These are phyloP conservation scores for Nysson spinosus DNA, from an alignment of 2,888 invertebrate genomes.

Conservation along the genomic window DNA sequence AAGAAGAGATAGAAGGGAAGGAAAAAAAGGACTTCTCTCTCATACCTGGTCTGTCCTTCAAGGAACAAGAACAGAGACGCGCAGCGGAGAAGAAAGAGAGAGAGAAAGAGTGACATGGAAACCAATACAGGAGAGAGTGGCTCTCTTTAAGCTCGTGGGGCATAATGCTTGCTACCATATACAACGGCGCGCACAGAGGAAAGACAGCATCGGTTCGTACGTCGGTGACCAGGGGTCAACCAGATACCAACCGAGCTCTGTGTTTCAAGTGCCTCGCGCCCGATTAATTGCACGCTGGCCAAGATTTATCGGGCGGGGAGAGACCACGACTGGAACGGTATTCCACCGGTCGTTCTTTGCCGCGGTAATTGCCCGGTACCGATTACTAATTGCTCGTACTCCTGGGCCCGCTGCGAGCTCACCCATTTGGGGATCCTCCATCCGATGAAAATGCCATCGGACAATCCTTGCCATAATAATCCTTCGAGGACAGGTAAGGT, in stretches of 20 bases:
- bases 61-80: slow-evolving; percentile 31
- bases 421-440: slow-evolving; percentile 47
- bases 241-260: slow-evolving; percentile 64
- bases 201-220: slow-evolving; percentile 58
- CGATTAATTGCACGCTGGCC: slow-evolving; percentile 71
- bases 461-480: background rate
- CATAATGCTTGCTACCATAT: slow-evolving; percentile 54
- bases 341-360: slow-evolving; percentile 59
- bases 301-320: slow-evolving; percentile 70
- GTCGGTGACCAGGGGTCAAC: slow-evolving; percentile 69
- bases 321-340: slow-evolving; percentile 61
- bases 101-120: slow-evolving; percentile 12
- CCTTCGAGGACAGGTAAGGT: slow-evolving; percentile 1
- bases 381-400: slow-evolving; percentile 65
- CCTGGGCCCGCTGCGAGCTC: slow-evolving; percentile 16
- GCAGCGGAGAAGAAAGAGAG: slow-evolving; percentile 24
- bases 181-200: slow-evolving; percentile 45
- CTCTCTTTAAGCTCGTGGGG: slow-evolving; percentile 44
- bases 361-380: slow-evolving; percentile 61
- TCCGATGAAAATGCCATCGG: slow-evolving; percentile 35
- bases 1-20: slow-evolving; percentile 20
- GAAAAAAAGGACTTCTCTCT: slow-evolving; percentile 13
- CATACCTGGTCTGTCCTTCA: slow-evolving; percentile 22
- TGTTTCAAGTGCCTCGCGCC: slow-evolving; percentile 65
- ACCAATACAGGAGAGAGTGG: background rate